These are phyloP conservation scores for Dasypolia templi DNA, from an alignment of 2,888 invertebrate species.

Conservation along the genomic window DNA sequence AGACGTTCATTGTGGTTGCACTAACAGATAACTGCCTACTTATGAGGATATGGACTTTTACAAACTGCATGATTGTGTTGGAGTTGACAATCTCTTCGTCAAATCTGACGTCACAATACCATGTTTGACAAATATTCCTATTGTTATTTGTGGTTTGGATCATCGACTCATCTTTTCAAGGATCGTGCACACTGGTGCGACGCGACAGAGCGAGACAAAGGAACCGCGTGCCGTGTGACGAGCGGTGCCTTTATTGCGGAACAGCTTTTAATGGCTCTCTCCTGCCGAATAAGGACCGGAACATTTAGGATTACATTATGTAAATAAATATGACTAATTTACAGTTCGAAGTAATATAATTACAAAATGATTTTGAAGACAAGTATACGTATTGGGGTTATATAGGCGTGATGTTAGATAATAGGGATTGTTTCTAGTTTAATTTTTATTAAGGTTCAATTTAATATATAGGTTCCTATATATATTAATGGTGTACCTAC, in stretches of 20 bases:
- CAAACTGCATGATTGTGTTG: conserved; percentile 1
- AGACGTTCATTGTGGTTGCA: not conserved
- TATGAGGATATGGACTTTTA: not conserved
- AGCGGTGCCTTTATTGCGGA: no score
- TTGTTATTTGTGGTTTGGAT: conserved; percentile 22
- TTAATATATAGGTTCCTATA: no score
- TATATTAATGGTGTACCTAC: no score
- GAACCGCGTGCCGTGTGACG: no score
- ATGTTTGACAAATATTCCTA: conserved; percentile 30
- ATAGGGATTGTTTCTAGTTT: not conserved
- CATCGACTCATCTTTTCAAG: conserved; percentile 28
- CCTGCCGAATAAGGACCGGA: conserved; percentile 25
- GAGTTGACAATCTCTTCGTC: conserved; percentile 21
- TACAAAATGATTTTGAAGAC: not conserved
- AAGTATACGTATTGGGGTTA: not conserved
- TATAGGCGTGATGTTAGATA: no score
- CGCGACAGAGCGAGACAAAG: no score
- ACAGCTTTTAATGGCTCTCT: not conserved
- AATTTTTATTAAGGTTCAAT: not conserved
- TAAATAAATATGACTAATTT: conserved; percentile 38
- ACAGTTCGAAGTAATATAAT: not conserved
- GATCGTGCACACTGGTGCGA: no score
- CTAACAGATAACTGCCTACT: not conserved
- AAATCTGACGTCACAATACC: conserved; percentile 32
- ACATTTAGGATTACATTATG: conserved; percentile 22